phyloP scores from a whole-genome alignment of 2,888 invertebrate species.

The Steromphala cineraria region DNA sequence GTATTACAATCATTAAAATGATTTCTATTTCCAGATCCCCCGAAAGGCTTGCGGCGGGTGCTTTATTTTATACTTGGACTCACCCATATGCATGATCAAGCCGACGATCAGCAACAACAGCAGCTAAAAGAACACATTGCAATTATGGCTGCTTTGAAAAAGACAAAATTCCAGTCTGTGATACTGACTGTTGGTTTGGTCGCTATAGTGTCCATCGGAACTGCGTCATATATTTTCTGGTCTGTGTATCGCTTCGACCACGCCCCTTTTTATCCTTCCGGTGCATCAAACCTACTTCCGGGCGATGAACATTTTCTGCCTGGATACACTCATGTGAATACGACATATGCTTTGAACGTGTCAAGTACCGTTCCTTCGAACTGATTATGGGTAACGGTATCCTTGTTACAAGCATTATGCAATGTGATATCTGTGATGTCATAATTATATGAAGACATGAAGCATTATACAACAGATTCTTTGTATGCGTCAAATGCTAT shows the following conservation, averaged over 20 bases:
- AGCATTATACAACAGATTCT: too few relatives aligned
- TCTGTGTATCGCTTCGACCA: conserved; percentile 26
- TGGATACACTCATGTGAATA: too few relatives aligned
- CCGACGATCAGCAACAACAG: not conserved
- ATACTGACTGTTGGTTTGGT: conserved; percentile 14
- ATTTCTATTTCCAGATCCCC: not conserved
- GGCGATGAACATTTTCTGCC: not conserved
- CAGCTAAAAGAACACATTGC: conserved; percentile 11
- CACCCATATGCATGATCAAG: not conserved
- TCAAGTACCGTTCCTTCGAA: too few relatives aligned
- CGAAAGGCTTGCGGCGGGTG: not conserved
- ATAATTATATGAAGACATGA: too few relatives aligned
- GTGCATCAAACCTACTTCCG: not conserved
- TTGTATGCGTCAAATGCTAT: too few relatives aligned
- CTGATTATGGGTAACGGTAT: too few relatives aligned
- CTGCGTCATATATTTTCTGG: conserved; percentile 27
- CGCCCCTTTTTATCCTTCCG: conserved; percentile 19
- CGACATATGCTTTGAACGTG: too few relatives aligned
- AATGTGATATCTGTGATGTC: too few relatives aligned
- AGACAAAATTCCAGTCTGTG: not conserved
- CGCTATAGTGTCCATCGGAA: conserved; percentile 14
- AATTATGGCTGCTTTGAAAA: not conserved
- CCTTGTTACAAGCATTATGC: too few relatives aligned
- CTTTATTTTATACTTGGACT: not conserved
- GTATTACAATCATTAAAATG: not conserved